Conservation (phyloP, 2,113 vertebrate species). For the Microtus richardsoni region DNA sequence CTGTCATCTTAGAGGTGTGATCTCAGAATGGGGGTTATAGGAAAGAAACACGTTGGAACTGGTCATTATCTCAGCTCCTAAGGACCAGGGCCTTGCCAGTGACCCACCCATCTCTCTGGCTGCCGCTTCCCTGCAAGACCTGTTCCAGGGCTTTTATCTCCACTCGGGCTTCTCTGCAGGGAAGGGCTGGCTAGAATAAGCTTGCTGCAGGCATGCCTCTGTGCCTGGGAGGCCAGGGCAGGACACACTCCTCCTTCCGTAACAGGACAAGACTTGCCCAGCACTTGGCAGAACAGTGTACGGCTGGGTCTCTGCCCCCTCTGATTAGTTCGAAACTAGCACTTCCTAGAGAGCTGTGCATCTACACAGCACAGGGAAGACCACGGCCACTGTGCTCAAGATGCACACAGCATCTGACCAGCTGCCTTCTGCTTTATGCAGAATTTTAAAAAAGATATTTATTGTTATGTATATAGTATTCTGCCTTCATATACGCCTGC, state of each 20-base stretch:
- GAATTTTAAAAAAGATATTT: too few relatives aligned
- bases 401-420: accelerated
- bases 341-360: neutral
- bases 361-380: neutral
- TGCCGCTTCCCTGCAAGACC: neutral
- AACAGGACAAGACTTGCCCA: neutral
- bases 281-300: neutral
- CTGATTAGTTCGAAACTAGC: neutral
- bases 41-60: neutral
- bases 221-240: neutral
- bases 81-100: neutral
- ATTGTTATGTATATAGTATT: too few relatives aligned
- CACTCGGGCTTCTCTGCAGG: neutral
- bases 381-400: neutral
- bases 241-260: neutral
- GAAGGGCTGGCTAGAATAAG: neutral
- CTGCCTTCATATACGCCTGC: too few relatives aligned
- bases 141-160: neutral
- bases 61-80: neutral
- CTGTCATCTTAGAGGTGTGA: neutral
- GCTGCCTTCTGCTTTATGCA: neutral
- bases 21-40: too few relatives aligned
- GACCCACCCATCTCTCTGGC: neutral
- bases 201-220: neutral
- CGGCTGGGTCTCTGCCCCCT: neutral